Evolutionary conservation across 2,888 invertebrate species (phyloP), one percentile per base, ranked within the genome.

Genomic region (Rhagonycha fulva): DNA sequence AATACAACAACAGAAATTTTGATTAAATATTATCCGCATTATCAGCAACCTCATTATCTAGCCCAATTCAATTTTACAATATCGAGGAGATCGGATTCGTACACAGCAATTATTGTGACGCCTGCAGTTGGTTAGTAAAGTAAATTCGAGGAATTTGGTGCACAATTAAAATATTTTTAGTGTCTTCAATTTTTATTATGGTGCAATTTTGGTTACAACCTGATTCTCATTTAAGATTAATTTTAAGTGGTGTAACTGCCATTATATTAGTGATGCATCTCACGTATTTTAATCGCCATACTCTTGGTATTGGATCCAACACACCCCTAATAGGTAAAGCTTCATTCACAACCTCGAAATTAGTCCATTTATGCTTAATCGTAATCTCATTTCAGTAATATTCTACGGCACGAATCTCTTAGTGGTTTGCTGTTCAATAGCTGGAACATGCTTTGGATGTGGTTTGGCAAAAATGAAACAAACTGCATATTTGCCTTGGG

Each of bases 171-270:
- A 61, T 61, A 28, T 78, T 85, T 86, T 80, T 87, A 88, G 92
- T 91, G 72, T 89, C 93, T 71, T 89, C 92, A 4, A 83, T 92
- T 10, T 83, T 93, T 82, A 91, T 91, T 0, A 86, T 93, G 66
- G 86, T 90, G n/a, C 88, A 89, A 1, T 94, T 93, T 84, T 92
- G 92, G 91, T 82, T 93, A 69, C 93, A 93, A 1, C 92, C 93
- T 0, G 90, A 91, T 81, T 90, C 92, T 81, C 91, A 91, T 14
- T 93, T 93, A 84, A 93, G 93, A 85, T 88, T 93, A 19, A 85
- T 91, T 14, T 84, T 93, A 19, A 91, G 91, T 80, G 91, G 91
- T 9, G 87, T 90, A 70, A 90, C 90, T 10, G 89, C 91, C 10
- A 83, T 93, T 0, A 88, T 93, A 68, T 90, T 91, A 62, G 89